These are phyloP conservation scores for Promerops cafer DNA, from an alignment of 2,113 vertebrate species.

Conservation along the genomic window DNA sequence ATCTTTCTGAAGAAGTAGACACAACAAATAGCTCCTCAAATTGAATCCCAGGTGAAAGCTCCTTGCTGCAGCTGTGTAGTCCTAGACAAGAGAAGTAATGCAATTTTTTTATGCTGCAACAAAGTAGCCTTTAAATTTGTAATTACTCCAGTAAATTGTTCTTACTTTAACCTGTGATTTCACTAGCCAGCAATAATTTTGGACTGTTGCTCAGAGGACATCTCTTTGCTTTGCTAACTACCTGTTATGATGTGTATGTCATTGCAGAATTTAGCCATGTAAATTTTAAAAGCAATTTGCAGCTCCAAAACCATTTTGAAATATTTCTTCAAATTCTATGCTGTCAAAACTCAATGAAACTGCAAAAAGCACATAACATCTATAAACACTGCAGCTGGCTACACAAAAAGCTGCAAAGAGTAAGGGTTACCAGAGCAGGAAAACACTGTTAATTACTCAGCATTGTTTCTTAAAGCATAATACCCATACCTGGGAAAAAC, in stretches of 20 bases:
- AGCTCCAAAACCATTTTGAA: background rate
- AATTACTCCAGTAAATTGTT: background rate
- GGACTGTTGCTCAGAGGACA: background rate
- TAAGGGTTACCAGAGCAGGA: background rate
- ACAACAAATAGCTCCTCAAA: background rate
- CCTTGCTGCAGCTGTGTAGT: background rate
- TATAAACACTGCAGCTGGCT: background rate
- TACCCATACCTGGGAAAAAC: background rate
- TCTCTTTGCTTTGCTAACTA: background rate
- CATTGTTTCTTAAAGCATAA: background rate
- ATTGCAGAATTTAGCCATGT: background rate
- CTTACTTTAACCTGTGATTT: background rate
- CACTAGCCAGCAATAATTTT: background rate
- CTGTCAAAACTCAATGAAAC: slow-evolving; percentile 18
- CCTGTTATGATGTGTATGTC: background rate
- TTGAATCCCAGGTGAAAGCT: background rate
- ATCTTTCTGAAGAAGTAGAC: background rate
- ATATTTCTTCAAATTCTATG: background rate
- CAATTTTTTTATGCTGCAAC: background rate
- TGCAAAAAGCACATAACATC: background rate
- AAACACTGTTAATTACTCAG: background rate
- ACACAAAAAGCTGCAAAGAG: background rate
- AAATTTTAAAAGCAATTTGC: background rate
- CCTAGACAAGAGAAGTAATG: background rate
- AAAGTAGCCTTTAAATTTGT: background rate